Evolutionary conservation across 2,113 vertebrate genomes (phyloP).

Genomic region (Percopsis transmontana): DNA sequence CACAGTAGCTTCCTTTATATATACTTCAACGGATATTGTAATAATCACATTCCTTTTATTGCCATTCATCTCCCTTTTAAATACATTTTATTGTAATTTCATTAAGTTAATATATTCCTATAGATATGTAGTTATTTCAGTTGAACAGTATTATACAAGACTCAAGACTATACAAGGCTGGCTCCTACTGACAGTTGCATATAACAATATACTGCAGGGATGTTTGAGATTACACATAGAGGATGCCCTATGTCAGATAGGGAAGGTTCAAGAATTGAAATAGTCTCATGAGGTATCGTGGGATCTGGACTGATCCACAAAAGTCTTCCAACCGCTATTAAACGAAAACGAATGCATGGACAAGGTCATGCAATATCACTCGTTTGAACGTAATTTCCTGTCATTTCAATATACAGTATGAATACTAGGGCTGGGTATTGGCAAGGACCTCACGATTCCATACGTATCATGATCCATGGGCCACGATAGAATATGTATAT

Average conservation of each 20-base stretch:
- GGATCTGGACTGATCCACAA: too few species aligned
- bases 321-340: too few species aligned
- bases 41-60: conserved; percentile 58
- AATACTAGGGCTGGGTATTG: too few species aligned
- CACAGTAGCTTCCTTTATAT: conserved; percentile 25
- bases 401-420: too few species aligned
- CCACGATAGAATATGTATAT: too few species aligned
- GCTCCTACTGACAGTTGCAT: background rate
- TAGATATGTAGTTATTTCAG: conserved; percentile 7
- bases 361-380: too few species aligned
- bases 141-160: conserved; percentile 11
- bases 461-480: too few species aligned
- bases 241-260: background rate
- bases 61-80: conserved; percentile 35
- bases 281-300: too few species aligned
- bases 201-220: background rate
- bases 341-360: too few species aligned
- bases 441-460: too few species aligned
- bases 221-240: background rate
- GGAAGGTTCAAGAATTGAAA: background rate
- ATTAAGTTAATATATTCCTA: conserved; percentile 38
- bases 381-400: too few species aligned
- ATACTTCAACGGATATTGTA: conserved; percentile 50
- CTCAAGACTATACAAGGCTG: background rate
- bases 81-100: conserved; percentile 46